Percentiles rank a stretch among this genome's conserved stretches.
phyloP scores from a whole-genome alignment of 1,140 invertebrate species.

The Drosophila arawakana region DNA sequence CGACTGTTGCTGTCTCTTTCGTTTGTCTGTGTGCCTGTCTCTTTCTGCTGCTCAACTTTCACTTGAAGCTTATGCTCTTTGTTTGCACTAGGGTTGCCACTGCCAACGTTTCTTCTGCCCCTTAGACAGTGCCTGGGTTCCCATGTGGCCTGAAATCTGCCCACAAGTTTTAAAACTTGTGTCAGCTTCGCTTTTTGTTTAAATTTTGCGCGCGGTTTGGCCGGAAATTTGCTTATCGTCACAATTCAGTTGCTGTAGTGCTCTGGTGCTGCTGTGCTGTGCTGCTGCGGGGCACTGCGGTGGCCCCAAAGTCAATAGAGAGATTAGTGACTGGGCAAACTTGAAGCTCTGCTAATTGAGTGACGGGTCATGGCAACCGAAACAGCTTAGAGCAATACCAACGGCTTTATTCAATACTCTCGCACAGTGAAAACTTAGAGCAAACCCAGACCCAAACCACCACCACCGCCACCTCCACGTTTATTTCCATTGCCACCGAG shows the following conservation, averaged over 20 bases:
- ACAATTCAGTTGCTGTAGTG: slow-evolving; percentile 61
- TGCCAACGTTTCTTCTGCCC: slow-evolving; percentile 51
- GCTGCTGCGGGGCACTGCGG: slow-evolving; percentile 3
- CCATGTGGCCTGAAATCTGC: slow-evolving; percentile 46
- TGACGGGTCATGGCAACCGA: slow-evolving; percentile 75
- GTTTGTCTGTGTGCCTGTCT: neutral
- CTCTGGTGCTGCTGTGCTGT: slow-evolving; percentile 1
- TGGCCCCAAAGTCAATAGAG: slow-evolving; percentile 70
- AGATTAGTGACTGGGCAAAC: slow-evolving; percentile 64
- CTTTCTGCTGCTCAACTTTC: slow-evolving; percentile 20
- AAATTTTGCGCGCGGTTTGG: slow-evolving; percentile 64
- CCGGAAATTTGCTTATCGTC: slow-evolving; percentile 81
- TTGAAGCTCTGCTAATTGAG: slow-evolving; percentile 72
- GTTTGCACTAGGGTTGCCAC: slow-evolving; percentile 69
- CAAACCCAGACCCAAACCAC: slow-evolving; percentile 58
- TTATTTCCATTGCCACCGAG: slow-evolving; percentile 4
- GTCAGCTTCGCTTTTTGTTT: slow-evolving; percentile 63
- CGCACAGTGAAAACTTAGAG: slow-evolving; percentile 36
- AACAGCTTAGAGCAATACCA: slow-evolving; percentile 73
- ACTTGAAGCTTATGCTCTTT: slow-evolving; percentile 66
- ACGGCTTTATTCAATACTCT: slow-evolving; percentile 57
- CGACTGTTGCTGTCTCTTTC: neutral
- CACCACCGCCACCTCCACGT: slow-evolving; percentile 5
- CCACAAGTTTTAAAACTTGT: slow-evolving; percentile 71
- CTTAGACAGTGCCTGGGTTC: neutral